Percentiles rank a stretch among this genome's conserved stretches.
These are phyloP conservation scores for Dasyprocta punctata DNA, from an alignment of 2,113 vertebrate genomes.

Conservation along the genomic window DNA sequence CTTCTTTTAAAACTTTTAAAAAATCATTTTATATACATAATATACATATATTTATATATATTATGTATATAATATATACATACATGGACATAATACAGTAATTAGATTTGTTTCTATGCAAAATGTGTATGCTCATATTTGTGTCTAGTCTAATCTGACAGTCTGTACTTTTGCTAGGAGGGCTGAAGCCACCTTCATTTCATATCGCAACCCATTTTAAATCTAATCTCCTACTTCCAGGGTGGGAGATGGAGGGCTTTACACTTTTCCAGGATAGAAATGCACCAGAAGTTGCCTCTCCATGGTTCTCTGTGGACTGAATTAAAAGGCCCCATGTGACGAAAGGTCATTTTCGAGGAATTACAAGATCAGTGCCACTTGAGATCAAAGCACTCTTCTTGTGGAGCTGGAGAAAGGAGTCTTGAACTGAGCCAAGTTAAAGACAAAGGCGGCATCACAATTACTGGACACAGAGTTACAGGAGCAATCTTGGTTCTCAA, in stretches of 20 bases:
- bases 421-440: neutral
- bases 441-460: neutral
- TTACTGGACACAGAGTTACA: neutral
- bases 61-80: neutral
- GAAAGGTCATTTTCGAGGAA: neutral
- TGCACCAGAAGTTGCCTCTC: neutral
- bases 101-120: neutral
- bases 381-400: neutral
- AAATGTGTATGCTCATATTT: neutral
- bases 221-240: neutral
- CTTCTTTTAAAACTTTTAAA: neutral
- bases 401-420: neutral
- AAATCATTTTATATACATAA: neutral
- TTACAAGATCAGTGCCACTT: neutral
- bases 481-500: neutral
- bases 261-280: neutral
- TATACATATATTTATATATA: neutral
- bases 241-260: neutral
- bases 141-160: neutral
- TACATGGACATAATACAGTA: too few species aligned
- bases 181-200: neutral
- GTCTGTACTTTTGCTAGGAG: neutral
- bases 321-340: neutral
- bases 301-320: neutral
- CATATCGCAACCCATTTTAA: neutral